phyloP scores from a whole-genome alignment of 2,797 vertebrate species.

The Manis javanica region DNA sequence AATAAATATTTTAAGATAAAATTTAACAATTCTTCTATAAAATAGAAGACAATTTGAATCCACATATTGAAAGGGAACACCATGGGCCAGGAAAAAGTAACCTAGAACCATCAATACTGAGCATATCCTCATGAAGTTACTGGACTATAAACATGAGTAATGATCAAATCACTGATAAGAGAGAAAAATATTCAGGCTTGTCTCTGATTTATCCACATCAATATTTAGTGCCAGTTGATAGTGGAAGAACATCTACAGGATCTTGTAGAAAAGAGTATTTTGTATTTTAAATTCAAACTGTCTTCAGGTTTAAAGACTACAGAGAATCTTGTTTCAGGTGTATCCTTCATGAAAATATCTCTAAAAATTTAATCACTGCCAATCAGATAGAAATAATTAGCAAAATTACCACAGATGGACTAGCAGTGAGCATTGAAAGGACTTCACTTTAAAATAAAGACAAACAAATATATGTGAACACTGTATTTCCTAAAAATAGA shows the following conservation, averaged over 20 bases:
- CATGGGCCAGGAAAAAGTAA: not conserved
- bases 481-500: conserved; percentile 23
- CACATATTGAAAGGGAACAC: not conserved
- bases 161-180: not conserved
- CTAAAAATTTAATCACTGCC: not conserved
- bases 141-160: not conserved
- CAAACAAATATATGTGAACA: not conserved
- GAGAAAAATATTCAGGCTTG: not conserved
- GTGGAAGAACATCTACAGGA: not conserved
- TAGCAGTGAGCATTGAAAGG: not conserved
- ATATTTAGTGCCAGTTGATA: not conserved
- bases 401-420: not conserved
- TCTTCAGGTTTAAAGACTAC: not conserved
- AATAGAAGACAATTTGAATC: not conserved
- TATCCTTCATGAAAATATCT: not conserved
- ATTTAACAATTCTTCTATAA: not conserved
- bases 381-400: conserved; percentile 37
- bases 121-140: not conserved
- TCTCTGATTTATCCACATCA: not conserved
- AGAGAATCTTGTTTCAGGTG: conserved; percentile 26
- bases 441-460: not conserved
- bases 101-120: not conserved
- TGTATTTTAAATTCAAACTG: not conserved
- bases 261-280: not conserved
- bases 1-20: conserved; percentile 41